Conservation (phyloP, 2,888 invertebrate genomes). For the Colletes collaris region DNA sequence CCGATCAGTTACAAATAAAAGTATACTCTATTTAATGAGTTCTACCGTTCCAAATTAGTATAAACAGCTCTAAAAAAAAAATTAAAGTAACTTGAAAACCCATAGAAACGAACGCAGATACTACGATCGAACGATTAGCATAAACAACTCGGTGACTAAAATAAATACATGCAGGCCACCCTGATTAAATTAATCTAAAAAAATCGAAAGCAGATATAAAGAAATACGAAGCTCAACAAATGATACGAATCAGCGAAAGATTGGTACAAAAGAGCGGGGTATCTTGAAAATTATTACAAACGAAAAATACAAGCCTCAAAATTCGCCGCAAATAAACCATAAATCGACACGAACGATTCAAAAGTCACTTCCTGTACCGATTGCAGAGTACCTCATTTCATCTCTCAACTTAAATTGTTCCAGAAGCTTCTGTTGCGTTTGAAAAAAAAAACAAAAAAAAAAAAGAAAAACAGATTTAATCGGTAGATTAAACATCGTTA, state of each 20-base stretch:
- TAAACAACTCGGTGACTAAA: not conserved
- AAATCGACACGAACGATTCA: not conserved
- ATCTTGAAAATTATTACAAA: too few relatives aligned
- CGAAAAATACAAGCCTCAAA: not conserved
- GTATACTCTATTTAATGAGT: too few relatives aligned
- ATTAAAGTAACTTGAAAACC: not conserved
- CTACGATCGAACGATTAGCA: not conserved
- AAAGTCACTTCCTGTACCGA: not conserved
- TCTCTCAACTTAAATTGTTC: not conserved
- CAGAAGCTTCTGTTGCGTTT: too few relatives aligned
- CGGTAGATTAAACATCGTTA: not conserved
- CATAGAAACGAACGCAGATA: not conserved
- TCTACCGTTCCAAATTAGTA: too few relatives aligned
- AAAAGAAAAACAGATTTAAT: too few relatives aligned
- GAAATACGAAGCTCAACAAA: not conserved
- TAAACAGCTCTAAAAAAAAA: not conserved
- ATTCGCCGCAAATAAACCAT: not conserved
- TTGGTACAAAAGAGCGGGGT: not conserved
- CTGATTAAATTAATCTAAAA: conserved; percentile 4
- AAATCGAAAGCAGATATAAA: conserved; percentile 3
- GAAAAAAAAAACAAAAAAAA: too few relatives aligned
- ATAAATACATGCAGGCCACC: not conserved
- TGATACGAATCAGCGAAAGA: conserved; percentile 1
- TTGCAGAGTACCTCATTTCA: not conserved
- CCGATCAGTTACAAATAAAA: too few relatives aligned